phyloP scores from a whole-genome alignment of 2,113 vertebrate species.

The Lanius collurio region DNA sequence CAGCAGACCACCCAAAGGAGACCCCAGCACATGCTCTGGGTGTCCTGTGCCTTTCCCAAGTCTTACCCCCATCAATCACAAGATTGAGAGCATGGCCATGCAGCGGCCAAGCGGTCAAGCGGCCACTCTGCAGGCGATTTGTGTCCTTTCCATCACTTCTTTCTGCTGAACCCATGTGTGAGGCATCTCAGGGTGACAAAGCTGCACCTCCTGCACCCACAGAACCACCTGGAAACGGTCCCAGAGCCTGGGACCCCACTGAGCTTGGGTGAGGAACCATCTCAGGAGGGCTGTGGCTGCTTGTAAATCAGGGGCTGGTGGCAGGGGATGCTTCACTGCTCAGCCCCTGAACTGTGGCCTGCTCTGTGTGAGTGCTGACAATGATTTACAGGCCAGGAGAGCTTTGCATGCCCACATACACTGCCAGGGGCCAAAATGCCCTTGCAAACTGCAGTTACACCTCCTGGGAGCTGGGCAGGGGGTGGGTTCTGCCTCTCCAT shows the following conservation, averaged over 20 bases:
- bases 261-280: rapidly evolving
- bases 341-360: slow-evolving; percentile 55
- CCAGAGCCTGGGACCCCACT: background rate
- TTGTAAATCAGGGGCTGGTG: rapidly evolving
- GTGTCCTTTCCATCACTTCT: background rate
- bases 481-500: background rate
- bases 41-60: background rate
- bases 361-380: background rate
- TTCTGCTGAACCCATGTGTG: rapidly evolving
- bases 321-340: slow-evolving; percentile 41
- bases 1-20: background rate
- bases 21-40: background rate
- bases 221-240: background rate
- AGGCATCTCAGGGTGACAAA: rapidly evolving
- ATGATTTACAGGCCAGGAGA: slow-evolving; percentile 59
- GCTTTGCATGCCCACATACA: background rate
- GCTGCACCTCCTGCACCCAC: background rate
- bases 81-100: rapidly evolving
- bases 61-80: background rate
- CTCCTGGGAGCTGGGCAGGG: background rate
- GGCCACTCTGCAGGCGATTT: background rate
- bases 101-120: background rate
- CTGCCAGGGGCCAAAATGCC: background rate
- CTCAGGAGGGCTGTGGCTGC: background rate
- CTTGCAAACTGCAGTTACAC: background rate